Conservation (phyloP, 2,797 vertebrate genomes). For the Lindbergichthys nudifrons region DNA sequence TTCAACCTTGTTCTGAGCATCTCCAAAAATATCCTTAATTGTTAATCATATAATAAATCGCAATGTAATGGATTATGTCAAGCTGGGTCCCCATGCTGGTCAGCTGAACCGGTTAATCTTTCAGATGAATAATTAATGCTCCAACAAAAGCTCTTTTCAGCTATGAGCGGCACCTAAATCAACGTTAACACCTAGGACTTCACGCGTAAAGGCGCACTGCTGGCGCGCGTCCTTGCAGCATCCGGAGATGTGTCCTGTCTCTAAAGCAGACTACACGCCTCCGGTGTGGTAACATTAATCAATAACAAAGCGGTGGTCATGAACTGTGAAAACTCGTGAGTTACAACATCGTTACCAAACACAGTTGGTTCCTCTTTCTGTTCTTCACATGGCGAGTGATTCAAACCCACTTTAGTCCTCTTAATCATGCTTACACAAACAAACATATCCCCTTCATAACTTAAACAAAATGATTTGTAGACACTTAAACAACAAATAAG, state of each 20-base stretch:
- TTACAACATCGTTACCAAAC: constrained; percentile 10
- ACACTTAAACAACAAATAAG: neutral
- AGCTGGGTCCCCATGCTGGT: constrained; percentile 43
- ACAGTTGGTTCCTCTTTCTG: constrained; percentile 34
- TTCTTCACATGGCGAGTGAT: constrained; percentile 21
- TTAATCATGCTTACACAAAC: constrained; percentile 8
- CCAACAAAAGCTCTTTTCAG: constrained; percentile 32
- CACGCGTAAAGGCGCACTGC: constrained; percentile 28
- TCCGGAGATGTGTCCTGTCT: constrained; percentile 6
- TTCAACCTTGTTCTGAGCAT: constrained; percentile 57
- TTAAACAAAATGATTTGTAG: neutral
- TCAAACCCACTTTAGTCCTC: constrained; percentile 17
- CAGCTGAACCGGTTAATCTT: constrained; percentile 49
- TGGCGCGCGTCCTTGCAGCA: neutral
- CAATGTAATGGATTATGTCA: constrained; percentile 49
- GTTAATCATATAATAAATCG: constrained; percentile 47
- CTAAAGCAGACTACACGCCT: constrained; percentile 17
- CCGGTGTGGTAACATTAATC: neutral
- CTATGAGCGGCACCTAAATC: neutral
- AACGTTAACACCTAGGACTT: neutral
- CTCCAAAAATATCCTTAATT: constrained; percentile 23
- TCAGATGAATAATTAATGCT: constrained; percentile 13
- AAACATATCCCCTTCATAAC: neutral
- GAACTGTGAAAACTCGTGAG: constrained; percentile 22
- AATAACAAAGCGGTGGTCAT: constrained; percentile 2